Base-by-base conservation (phyloP, 1,140 invertebrate species). In the Drosophila melanogaster region DNA sequence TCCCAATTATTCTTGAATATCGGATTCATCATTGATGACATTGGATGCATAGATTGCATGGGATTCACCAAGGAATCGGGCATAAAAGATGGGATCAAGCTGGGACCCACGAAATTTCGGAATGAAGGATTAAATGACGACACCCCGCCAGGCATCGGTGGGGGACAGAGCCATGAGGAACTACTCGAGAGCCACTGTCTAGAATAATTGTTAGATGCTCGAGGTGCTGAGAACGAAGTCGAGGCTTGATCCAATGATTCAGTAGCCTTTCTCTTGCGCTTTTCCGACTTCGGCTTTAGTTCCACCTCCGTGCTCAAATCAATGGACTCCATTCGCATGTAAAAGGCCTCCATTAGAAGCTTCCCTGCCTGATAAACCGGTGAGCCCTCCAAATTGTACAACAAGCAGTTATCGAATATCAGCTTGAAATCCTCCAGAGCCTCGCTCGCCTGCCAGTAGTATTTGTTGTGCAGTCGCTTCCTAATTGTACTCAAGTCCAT, bases 401-500 rank as follows among this genome's bases (percentile, higher is more conserved):
- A 7, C 17, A 38, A 30, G 43, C 71, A 77, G 51, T 77, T 77
- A 1, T 62, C 41, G 19, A 77, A 69, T 4, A 77, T 43, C 19
- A 77, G 22, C 22, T 58, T 30, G 8, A 77, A 58, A 15, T 77
- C 75, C 2, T 57, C 41, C 10, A 75, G 12, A 0, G 72, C 71
- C 47, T 77, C 71, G 3, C 41, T 7, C 1, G 56, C 64, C 17
- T 47, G 19, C 56, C 64, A 69, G 12, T 77, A 77, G 24, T 77
- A 77, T 1, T 43, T 57, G 41, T 77, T 69, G 3, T 62, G n/a
- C 12, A 77, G 12, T 0, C 75, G 64, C 41, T 53, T 74, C 17
- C 43, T 55, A 1, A 77, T 75, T 4, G 75, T 77, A 10, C 4
- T 24, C 47, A 77, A 22, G 24, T 77, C 75, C 71, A 77, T 77